A percentile compares a stretch with the other conserved stretches of the same genome.
Evolutionary conservation across 1,140 invertebrate species (phyloP).

Genomic region (Elysia chlorotica): DNA sequence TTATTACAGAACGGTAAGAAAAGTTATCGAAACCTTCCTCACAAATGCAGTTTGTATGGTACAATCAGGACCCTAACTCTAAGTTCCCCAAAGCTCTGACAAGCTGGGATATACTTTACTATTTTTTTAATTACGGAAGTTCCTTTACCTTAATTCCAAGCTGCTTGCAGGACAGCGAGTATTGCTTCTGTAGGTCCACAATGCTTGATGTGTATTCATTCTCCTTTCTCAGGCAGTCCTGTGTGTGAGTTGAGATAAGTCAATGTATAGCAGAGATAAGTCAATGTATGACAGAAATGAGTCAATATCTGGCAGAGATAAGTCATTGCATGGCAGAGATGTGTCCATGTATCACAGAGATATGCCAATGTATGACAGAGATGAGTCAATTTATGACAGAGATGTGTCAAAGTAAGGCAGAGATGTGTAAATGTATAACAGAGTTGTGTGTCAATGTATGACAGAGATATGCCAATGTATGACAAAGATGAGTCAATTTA

Average conservation of each 20-base stretch:
- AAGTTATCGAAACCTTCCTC: no score
- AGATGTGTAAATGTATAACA: background rate
- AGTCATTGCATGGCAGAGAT: background rate
- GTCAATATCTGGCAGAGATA: no score
- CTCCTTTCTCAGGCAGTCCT: conserved; percentile 84
- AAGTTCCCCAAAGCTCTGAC: background rate
- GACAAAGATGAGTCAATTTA: background rate
- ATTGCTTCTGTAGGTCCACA: conserved; percentile 76
- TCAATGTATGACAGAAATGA: background rate
- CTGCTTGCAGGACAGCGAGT: conserved; percentile 77
- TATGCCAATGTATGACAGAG: background rate
- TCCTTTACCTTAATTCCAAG: conserved; percentile 72
- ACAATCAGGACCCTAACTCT: background rate
- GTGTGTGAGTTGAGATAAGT: background rate
- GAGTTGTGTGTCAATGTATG: no score
- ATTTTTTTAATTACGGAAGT: no score
- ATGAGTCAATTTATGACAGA: no score
- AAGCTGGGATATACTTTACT: no score
- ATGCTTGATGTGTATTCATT: conserved; percentile 80
- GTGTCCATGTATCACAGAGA: no score
- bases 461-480: background rate
- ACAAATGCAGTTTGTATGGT: no score
- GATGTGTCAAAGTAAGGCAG: no score
- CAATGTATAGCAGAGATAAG: background rate
- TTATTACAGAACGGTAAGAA: no score